A percentile compares a stretch with the other conserved stretches of the same genome.
phyloP scores from a whole-genome alignment of 2,113 vertebrate species.

The Cepphus grylle region DNA sequence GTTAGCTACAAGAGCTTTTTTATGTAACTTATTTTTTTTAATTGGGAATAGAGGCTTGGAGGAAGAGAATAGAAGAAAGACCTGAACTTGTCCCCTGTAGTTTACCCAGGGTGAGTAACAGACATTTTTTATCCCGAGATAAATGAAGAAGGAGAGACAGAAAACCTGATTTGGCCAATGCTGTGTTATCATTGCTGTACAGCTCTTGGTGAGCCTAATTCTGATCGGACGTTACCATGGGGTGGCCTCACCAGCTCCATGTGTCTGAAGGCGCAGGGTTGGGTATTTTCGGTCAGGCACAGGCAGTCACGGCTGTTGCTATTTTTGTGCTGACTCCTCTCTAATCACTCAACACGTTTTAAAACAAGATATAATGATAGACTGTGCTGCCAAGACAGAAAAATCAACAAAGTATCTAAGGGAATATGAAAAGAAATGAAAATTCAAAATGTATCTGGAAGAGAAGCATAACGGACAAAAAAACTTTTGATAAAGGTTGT shows the following conservation, averaged over 20 bases:
- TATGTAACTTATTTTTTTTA: neutral
- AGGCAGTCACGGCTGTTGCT: slow-evolving; percentile 36
- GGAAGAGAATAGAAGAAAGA: neutral
- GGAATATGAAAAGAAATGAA: slow-evolving; percentile 62
- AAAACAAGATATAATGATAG: slow-evolving; percentile 65
- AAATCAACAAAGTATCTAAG: slow-evolving; percentile 64
- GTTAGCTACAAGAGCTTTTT: neutral
- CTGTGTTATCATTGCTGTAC: neutral
- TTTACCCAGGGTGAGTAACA: neutral
- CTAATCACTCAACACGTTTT: slow-evolving; percentile 71
- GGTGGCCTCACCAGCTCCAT: neutral
- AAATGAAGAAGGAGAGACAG: neutral
- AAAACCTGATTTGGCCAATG: neutral
- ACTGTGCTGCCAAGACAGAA: slow-evolving; percentile 55
- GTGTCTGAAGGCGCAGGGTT: neutral
- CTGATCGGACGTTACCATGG: neutral
- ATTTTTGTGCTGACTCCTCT: slow-evolving; percentile 59
- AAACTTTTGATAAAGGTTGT: slow-evolving; percentile 55
- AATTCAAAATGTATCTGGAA: slow-evolving; percentile 56
- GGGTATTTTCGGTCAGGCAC: slow-evolving; percentile 21
- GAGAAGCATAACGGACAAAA: slow-evolving; percentile 41
- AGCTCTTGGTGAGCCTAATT: neutral
- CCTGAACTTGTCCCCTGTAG: neutral
- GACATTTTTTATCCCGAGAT: neutral
- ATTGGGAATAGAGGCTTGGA: neutral